Evolutionary conservation across 2,113 vertebrate genomes (phyloP), one percentile per base, ranked within the genome.

Genomic region (Tinamus guttatus): DNA sequence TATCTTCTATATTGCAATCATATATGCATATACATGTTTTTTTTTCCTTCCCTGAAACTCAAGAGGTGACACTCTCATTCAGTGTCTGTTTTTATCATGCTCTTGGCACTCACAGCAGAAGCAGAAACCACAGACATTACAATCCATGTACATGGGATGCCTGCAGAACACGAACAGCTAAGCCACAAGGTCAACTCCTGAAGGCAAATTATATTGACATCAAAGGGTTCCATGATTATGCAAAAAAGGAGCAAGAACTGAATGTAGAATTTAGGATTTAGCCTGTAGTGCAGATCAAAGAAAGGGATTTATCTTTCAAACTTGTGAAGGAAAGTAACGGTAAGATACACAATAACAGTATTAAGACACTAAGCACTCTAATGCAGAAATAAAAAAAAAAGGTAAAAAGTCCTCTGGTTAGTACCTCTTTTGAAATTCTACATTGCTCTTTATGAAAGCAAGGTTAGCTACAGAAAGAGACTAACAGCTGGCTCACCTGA

Each of bases 121-220:
- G 17, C 36, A 43, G 34, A 87, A 70, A 30, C 62, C 32, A 27
- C 28, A 79, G 38, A 13, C 28, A 21, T 62, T 40, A 21, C 36
- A 54, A 62, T 11, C 5, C 0, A 9, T n/a, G n/a, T 9, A 30
- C 52, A 0, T 5, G 0, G 2, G 10, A 28, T 0, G 1, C 43
- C 43, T 60, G n/a, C 18, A 7, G 41, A 18, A 76, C 47, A 24
- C 27, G 40, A 59, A 30, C 5, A 9, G 10, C 10, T 11, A 5
- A 38, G 11, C 13, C 17, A 1, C 7, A 4, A 47, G 34, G 41
- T 16, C 83, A 45, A 12, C 27, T n/a, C 34, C 47, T 25, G 45
- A 32, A 63, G n/a, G 5, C 40, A 28, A 58, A 69, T 9, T 36
- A 1, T 4, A 6, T 2, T 4, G 24, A 56, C 28, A n/a, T 64